phyloP scores from a whole-genome alignment of 2,888 invertebrate genomes.

The Metallyticus violacea region DNA sequence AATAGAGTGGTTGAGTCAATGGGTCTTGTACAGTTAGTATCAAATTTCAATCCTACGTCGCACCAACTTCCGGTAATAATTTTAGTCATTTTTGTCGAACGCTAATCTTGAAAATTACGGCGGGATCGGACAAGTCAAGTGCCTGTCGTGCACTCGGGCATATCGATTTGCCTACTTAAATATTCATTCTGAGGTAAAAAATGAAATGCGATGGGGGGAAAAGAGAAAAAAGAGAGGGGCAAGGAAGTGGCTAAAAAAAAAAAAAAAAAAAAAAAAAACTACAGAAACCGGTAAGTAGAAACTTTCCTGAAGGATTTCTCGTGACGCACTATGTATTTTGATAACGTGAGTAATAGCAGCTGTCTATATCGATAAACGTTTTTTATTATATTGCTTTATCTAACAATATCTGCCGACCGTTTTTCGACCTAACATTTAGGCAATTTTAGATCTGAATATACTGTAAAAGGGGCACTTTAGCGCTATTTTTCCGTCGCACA shows the following conservation, averaged over 20 bases:
- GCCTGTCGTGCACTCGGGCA: neutral
- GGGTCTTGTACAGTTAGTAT: neutral
- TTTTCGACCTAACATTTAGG: neutral
- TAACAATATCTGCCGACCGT: neutral
- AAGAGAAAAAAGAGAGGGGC: neutral
- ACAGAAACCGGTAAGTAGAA: neutral
- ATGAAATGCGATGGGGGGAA: neutral
- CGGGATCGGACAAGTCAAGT: neutral
- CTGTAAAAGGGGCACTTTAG: neutral
- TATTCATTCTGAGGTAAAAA: neutral
- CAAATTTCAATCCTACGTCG: neutral
- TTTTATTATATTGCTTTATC: neutral
- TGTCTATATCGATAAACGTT: neutral
- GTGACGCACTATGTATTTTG: neutral
- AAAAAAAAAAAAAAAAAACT: neutral
- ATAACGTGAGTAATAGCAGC: neutral
- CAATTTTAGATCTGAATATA: neutral
- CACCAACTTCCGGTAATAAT: neutral
- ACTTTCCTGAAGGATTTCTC: neutral
- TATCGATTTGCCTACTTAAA: neutral
- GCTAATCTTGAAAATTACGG: neutral
- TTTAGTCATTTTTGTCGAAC: neutral
- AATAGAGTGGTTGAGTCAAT: neutral
- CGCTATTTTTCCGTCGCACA: neutral
- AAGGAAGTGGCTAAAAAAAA: neutral